Conservation (phyloP, 2,888 invertebrate species). For the Drosophila niveifrons region DNA sequence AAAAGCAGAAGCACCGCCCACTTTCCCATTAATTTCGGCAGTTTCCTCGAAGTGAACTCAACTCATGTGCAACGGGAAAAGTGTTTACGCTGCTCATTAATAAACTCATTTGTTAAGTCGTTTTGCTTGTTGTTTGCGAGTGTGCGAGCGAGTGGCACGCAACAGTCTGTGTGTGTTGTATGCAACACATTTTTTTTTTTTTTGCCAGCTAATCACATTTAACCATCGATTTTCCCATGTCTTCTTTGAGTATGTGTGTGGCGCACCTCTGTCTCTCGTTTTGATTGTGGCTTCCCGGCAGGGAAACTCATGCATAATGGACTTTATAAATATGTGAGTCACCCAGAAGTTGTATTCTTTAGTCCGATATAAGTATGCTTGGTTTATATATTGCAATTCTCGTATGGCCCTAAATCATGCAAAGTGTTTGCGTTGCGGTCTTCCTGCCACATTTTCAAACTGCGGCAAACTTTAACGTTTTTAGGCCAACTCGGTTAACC, state of each 20-base stretch:
- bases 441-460: slow-evolving; percentile 53
- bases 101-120: slow-evolving; percentile 63
- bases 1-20: slow-evolving; percentile 20
- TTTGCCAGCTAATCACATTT: slow-evolving; percentile 54
- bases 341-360: slow-evolving; percentile 21
- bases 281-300: not conserved
- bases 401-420: slow-evolving; percentile 70
- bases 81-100: slow-evolving; percentile 57
- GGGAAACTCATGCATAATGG: slow-evolving; percentile 33
- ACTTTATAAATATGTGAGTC: slow-evolving; percentile 49
- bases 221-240: slow-evolving; percentile 51
- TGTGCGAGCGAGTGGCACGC: slow-evolving; percentile 35
- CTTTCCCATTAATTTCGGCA: slow-evolving; percentile 26
- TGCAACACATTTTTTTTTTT: slow-evolving; percentile 23
- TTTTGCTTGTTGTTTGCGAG: slow-evolving; percentile 32
- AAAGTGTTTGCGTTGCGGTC: slow-evolving; percentile 64
- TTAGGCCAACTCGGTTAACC: slow-evolving; percentile 74
- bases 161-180: slow-evolving; percentile 27
- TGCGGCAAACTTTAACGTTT: slow-evolving; percentile 71
- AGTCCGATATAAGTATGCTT: slow-evolving; percentile 12
- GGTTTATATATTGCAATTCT: slow-evolving; percentile 53
- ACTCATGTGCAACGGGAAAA: slow-evolving; percentile 15
- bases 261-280: slow-evolving; percentile 33
- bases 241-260: slow-evolving; percentile 13
- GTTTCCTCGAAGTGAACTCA: slow-evolving; percentile 5